phyloP scores from a whole-genome alignment of 2,797 vertebrate genomes.

The Cossypha dichroa region DNA sequence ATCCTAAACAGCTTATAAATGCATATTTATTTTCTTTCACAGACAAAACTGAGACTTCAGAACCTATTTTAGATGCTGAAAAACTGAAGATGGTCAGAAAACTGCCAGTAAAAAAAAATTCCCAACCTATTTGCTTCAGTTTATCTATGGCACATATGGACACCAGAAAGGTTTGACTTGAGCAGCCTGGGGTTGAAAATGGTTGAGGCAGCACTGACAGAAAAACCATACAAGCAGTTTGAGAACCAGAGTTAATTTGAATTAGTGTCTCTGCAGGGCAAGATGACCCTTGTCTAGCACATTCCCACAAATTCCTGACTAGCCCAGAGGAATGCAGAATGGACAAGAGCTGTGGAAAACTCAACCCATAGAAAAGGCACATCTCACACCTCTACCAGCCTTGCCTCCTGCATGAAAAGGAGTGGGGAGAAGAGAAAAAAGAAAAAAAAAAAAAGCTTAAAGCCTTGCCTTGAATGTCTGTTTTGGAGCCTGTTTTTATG shows the following conservation, averaged over 20 bases:
- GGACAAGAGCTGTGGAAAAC: neutral
- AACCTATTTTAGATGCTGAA: neutral
- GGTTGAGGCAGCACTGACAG: neutral
- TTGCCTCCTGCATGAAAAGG: neutral
- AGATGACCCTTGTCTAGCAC: neutral
- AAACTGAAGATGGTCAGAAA: neutral
- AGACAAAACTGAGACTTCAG: neutral
- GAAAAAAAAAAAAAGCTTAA: fast-evolving
- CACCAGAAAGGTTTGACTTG: neutral
- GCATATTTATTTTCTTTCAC: neutral
- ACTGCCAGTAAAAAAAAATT: neutral
- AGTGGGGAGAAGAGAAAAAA: fast-evolving
- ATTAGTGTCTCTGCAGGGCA: neutral
- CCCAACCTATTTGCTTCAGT: neutral
- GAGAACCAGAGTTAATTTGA: neutral
- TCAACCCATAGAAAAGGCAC: neutral
- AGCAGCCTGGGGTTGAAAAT: fast-evolving
- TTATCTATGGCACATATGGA: neutral
- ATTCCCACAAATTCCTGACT: neutral
- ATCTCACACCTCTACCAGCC: neutral
- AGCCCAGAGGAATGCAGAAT: neutral
- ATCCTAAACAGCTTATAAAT: neutral
- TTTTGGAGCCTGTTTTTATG: neutral
- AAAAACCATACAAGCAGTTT: neutral
- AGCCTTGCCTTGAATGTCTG: neutral